phyloP scores from a whole-genome alignment of 2,888 invertebrate genomes.

The Aradus depressus region DNA sequence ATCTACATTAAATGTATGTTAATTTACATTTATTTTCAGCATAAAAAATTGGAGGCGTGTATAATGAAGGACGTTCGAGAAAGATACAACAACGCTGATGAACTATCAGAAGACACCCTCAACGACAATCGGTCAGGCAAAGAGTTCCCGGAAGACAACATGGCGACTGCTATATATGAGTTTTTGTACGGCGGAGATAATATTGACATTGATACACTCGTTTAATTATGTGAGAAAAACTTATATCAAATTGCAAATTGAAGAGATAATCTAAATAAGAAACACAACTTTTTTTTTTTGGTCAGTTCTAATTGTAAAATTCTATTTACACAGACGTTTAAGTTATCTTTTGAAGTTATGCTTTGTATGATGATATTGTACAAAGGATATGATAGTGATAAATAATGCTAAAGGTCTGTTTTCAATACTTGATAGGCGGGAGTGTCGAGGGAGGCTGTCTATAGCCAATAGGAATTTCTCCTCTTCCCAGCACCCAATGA shows the following conservation, averaged over 20 bases:
- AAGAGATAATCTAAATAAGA: background rate
- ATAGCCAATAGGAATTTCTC: too few relatives aligned
- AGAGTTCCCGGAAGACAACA: conserved; percentile 38
- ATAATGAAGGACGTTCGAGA: conserved; percentile 60
- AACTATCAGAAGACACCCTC: conserved; percentile 27
- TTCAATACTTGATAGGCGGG: too few relatives aligned
- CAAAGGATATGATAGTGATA: too few relatives aligned
- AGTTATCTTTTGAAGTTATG: too few relatives aligned
- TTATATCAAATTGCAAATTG: background rate
- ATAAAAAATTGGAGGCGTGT: conserved; percentile 59
- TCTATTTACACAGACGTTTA: background rate
- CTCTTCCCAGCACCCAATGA: too few relatives aligned
- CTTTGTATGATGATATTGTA: too few relatives aligned
- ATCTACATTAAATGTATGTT: background rate
- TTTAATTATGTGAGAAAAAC: conserved; percentile 17
- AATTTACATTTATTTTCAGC: conserved; percentile 37
- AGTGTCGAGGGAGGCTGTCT: too few relatives aligned
- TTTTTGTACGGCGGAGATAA: conserved; percentile 50
- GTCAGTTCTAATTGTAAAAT: background rate
- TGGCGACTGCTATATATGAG: conserved; percentile 50
- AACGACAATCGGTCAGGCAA: conserved; percentile 28
- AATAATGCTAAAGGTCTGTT: too few relatives aligned
- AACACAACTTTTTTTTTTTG: background rate
- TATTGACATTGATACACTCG: conserved; percentile 42
- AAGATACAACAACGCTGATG: conserved; percentile 24